Conservation (phyloP, 2,888 invertebrate species). For the Philonicus albiceps region DNA sequence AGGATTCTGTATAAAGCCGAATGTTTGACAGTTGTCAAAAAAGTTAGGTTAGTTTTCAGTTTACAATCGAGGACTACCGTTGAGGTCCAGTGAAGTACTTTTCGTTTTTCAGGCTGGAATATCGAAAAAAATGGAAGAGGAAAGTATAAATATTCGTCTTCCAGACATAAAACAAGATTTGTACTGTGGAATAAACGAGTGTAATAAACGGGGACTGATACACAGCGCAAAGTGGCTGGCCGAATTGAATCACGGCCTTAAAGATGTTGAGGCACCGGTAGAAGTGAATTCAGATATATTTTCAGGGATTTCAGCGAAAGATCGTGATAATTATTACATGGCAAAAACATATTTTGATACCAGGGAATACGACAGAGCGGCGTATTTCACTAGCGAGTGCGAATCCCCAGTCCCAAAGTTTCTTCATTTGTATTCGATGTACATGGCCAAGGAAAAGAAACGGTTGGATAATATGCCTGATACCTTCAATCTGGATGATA, state of each 20-base stretch:
- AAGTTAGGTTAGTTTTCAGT: conserved; percentile 3
- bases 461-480: conserved; percentile 84
- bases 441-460: conserved; percentile 89
- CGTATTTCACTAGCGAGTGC: conserved; percentile 79
- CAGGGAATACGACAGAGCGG: conserved; percentile 88
- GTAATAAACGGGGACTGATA: conserved; percentile 79
- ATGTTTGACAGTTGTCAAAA: neutral
- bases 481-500: conserved; percentile 61
- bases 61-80: neutral
- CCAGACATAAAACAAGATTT: conserved; percentile 72
- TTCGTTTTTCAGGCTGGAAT: neutral
- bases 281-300: conserved; percentile 65
- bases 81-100: neutral
- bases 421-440: conserved; percentile 84
- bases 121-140: conserved; percentile 54
- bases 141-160: conserved; percentile 65
- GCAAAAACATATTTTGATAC: conserved; percentile 90
- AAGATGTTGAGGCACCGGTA: conserved; percentile 68
- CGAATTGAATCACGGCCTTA: conserved; percentile 81
- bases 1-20: neutral
- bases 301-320: conserved; percentile 63
- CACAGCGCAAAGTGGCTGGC: conserved; percentile 89
- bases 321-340: conserved; percentile 75
- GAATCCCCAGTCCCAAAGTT: conserved; percentile 78
- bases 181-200: conserved; percentile 73